Base-by-base conservation (phyloP, 1,140 invertebrate genomes). In the Trichonephila clavipes region DNA sequence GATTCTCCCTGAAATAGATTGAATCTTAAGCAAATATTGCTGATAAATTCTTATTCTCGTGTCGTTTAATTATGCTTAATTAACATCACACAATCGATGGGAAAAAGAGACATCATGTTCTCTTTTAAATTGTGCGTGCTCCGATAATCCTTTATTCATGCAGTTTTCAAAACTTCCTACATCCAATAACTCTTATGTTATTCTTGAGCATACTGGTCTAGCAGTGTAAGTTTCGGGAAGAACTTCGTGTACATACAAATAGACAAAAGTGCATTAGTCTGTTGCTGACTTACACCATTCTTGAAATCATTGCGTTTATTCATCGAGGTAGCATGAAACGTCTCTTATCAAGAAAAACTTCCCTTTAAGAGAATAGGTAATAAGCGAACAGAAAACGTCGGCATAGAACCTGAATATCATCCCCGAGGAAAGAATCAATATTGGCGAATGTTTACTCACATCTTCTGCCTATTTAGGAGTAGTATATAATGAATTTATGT, bases 391-490 rank as follows among this genome's bases (percentile, higher is more conserved):
- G 66, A 69, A 69, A 24, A 69, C 66, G 66, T 24, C 66, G 66
- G 21, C 66, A 69, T 24, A n/a, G 66, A 28, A 69, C n/a, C 66
- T 69, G 66, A 69, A 28, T 69, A 28, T 21, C 12, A 24, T n/a
- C 66, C 66, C 66, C 16, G 66, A 69, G 66, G 66, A 28, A 69
- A 77, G 72, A 40, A 77, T 77, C 72, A 34, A 77, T 77, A 77
- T 40, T 3, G 28, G 72, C 2, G 72, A 28, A 77, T 77, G 24
- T 77, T 77, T 77, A 10, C 34, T 34, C 18, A 77, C 66, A 69
- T 69, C 66, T 69, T 69, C 24, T 69, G 66, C 66, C 34, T 77
- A 77, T 40, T 77, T 77, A 77, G 72, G 72, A 77, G 72, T 77
- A 77, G 72, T 16, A 77, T 69, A 24, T 69, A 21, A 69, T 69